phyloP scores from a whole-genome alignment of 2,113 vertebrate species.

The Alouatta palliata region DNA sequence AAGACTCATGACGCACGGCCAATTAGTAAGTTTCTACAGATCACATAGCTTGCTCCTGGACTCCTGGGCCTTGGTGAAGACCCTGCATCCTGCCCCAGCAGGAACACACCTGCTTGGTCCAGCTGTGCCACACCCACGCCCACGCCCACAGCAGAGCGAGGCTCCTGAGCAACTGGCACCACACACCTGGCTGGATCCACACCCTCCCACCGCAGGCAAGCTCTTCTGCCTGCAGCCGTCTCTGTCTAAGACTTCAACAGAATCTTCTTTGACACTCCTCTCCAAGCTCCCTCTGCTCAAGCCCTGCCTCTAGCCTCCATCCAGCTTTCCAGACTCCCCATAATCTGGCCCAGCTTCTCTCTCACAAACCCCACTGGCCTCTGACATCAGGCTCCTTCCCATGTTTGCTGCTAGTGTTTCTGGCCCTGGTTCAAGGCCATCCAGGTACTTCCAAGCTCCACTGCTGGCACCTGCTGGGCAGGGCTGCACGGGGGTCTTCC shows the following conservation, averaged over 20 bases:
- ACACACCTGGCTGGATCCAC: not conserved
- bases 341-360: not conserved
- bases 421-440: not conserved
- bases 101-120: not conserved
- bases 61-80: not conserved
- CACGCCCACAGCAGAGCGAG: not conserved
- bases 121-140: not conserved
- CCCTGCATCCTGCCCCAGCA: not conserved
- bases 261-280: not conserved
- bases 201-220: not conserved
- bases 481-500: not conserved
- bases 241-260: not conserved
- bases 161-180: not conserved
- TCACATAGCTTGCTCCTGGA: not conserved
- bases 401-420: not conserved
- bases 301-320: not conserved
- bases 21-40: constrained; percentile 41
- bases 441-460: not conserved
- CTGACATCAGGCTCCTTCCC: not conserved
- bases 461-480: not conserved
- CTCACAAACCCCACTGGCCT: not conserved
- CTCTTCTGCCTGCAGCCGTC: not conserved
- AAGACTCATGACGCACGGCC: not conserved
- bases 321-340: not conserved
- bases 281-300: not conserved